Evolutionary conservation across 1,140 invertebrate genomes (phyloP).

Genomic region (Paralvinella palmiformis): DNA sequence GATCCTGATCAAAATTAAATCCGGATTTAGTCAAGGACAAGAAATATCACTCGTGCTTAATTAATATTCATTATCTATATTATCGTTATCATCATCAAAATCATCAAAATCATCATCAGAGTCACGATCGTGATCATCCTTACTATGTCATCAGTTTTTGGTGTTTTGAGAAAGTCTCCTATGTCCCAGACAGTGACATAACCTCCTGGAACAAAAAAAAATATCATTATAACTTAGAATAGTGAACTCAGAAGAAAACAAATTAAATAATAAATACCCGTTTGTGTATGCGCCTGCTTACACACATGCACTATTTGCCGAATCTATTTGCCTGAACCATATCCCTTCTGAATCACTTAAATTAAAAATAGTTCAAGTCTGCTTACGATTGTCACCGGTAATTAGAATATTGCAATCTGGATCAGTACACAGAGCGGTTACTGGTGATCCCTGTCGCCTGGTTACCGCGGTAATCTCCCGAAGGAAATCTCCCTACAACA

Average conservation of each 20-base stretch:
- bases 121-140: background rate
- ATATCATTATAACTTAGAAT: background rate
- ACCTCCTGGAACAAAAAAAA: conserved; percentile 32
- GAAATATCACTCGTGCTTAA: too few species aligned
- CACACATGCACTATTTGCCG: background rate
- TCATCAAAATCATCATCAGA: too few species aligned
- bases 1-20: conserved; percentile 23
- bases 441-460: conserved; percentile 31
- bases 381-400: conserved; percentile 43
- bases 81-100: too few species aligned
- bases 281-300: background rate
- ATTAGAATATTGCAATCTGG: conserved; percentile 38
- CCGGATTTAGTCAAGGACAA: background rate
- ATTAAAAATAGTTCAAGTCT: too few species aligned
- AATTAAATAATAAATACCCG: conserved; percentile 8
- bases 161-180: conserved; percentile 36
- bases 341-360: too few species aligned
- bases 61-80: too few species aligned
- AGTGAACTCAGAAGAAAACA: background rate
- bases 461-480: conserved; percentile 37
- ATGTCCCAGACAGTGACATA: conserved; percentile 45
- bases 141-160: conserved; percentile 31
- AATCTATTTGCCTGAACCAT: too few species aligned
- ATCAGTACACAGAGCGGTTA: conserved; percentile 39
- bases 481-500: conserved; percentile 31